phyloP scores from a whole-genome alignment of 2,888 invertebrate genomes.

The Leistus spinibarbis region DNA sequence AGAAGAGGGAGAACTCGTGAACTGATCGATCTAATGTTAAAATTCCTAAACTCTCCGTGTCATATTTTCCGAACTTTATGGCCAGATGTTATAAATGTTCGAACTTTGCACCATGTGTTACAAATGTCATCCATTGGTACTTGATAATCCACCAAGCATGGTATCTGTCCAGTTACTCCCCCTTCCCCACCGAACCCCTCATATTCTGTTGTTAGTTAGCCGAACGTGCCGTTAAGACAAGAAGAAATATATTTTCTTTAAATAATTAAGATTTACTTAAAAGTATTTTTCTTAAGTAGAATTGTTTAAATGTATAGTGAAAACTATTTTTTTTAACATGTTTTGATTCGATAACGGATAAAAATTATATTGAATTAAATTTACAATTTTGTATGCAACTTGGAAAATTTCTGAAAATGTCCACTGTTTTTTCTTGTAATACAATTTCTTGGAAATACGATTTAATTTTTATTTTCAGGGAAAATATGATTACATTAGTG shows the following conservation, averaged over 20 bases:
- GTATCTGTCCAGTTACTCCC: not conserved
- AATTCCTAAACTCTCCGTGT: slow-evolving; percentile 36
- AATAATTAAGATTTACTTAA: too few species aligned
- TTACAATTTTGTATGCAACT: too few species aligned
- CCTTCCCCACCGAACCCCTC: not conserved
- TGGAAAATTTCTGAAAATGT: too few species aligned
- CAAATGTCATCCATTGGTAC: slow-evolving; percentile 36
- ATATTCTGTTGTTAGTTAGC: not conserved
- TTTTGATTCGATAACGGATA: too few species aligned
- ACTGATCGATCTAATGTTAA: slow-evolving; percentile 29
- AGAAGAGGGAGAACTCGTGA: not conserved
- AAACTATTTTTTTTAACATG: too few species aligned
- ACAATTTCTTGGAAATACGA: not conserved
- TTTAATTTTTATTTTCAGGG: not conserved
- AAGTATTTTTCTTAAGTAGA: too few species aligned
- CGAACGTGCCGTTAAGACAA: not conserved
- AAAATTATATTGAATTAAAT: too few species aligned
- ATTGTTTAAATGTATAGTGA: too few species aligned
- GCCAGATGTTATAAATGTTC: slow-evolving; percentile 35
- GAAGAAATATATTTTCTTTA: not conserved
- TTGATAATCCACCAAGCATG: slow-evolving; percentile 25
- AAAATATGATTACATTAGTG: not conserved
- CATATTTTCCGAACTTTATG: slow-evolving; percentile 37
- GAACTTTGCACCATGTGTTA: slow-evolving; percentile 37
- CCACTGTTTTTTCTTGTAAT: too few species aligned